Evolutionary conservation across 2,888 invertebrate species (phyloP).

Genomic region (Syrista parreyssii): DNA sequence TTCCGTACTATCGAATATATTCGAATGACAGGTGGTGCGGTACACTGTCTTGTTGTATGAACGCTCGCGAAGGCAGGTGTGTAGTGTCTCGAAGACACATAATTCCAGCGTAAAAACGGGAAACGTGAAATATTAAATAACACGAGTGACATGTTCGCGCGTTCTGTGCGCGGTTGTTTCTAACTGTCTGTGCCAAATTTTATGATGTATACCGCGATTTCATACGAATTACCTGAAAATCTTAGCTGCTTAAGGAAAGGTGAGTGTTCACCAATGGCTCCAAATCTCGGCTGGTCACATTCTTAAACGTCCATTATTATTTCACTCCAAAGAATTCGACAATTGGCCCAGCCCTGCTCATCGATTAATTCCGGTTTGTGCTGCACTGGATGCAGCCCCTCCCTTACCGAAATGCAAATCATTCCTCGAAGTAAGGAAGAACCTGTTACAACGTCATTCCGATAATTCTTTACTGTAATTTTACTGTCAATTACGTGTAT

Average conservation of each 20-base stretch:
- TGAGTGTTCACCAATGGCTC: conserved; percentile 27
- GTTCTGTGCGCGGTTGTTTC: conserved; percentile 47
- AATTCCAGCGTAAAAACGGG: neutral
- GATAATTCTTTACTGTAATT: neutral
- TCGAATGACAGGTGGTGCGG: conserved; percentile 62
- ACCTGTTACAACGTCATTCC: neutral
- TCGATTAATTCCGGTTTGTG: neutral
- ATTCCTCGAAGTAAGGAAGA: neutral
- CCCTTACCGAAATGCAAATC: neutral
- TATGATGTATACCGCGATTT: conserved; percentile 59
- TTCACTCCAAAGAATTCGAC: neutral
- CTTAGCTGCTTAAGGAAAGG: conserved; percentile 56
- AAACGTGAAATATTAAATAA: conserved; percentile 7
- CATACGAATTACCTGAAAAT: conserved; percentile 49
- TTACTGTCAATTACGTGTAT: neutral
- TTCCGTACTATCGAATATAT: conserved; percentile 57
- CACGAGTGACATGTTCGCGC: conserved; percentile 53
- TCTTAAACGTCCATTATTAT: conserved; percentile 6
- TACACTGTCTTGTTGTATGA: conserved; percentile 22
- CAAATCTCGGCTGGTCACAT: neutral
- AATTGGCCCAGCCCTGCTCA: neutral
- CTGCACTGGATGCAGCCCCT: neutral
- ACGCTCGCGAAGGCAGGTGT: conserved; percentile 21
- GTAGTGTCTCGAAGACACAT: conserved; percentile 13
- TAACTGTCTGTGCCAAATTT: conserved; percentile 50